Conservation (phyloP, 1,140 invertebrate species). For the Trachelipus rathkii region DNA sequence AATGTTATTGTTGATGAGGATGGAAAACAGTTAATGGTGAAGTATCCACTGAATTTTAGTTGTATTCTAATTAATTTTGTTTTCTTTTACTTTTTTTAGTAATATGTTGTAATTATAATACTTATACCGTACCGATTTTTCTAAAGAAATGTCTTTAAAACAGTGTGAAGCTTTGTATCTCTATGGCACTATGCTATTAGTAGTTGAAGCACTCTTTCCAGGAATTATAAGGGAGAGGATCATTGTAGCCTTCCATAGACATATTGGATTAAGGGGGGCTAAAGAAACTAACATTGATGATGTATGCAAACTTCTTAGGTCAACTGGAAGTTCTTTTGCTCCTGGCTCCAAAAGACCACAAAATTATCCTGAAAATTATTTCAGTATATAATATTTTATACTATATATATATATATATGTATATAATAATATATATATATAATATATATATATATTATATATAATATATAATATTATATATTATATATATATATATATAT, state of each 20-base stretch:
- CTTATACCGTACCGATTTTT: too few relatives aligned
- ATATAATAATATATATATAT: too few relatives aligned
- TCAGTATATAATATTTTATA: too few relatives aligned
- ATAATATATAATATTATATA: too few relatives aligned
- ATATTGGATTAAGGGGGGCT: conserved; percentile 58
- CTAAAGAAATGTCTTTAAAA: conserved; percentile 47
- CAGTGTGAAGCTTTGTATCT: conserved; percentile 89
- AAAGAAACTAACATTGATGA: conserved; percentile 87
- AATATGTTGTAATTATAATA: background rate
- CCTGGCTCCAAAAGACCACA: conserved; percentile 62
- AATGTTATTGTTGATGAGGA: conserved; percentile 84
- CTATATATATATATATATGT: too few relatives aligned
- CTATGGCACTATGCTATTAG: conserved; percentile 83
- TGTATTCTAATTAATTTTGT: background rate
- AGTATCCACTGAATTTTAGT: conserved; percentile 25
- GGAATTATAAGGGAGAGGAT: conserved; percentile 85
- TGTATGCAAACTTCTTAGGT: conserved; percentile 89
- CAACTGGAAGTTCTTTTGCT: conserved; percentile 70
- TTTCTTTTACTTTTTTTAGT: background rate
- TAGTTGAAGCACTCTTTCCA: conserved; percentile 78
- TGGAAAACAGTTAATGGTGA: conserved; percentile 90
- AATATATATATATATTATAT: too few relatives aligned
- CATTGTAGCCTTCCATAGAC: conserved; percentile 86
- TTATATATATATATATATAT: too few relatives aligned
- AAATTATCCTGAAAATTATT: conserved; percentile 91